Base-by-base conservation (phyloP, 2,888 invertebrate genomes). In the Margaritifera margaritifera region DNA sequence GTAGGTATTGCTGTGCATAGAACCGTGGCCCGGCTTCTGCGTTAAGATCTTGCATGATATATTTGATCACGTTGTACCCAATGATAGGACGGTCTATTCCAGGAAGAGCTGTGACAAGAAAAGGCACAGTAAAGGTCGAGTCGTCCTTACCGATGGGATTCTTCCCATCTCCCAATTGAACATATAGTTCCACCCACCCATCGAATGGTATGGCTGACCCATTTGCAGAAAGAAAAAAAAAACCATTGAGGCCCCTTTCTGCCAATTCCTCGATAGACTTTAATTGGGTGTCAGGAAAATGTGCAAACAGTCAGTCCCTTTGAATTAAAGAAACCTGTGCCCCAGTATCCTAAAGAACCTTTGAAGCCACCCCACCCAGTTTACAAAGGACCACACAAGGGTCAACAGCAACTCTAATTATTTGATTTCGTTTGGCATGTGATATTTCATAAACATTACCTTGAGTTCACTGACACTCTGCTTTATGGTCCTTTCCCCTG, bases 11-110 rank as follows among this genome's bases (percentile, higher is more conserved):
- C 60, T 20, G 31, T 53, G 22, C 51, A 22, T 31, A 64, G 53
- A 6, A 24, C 25, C 18, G 22, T 56, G n/a, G 54, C 58, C 11
- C 57, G 42, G 20, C 24, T 22, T 27, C 55, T 42, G 54, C 53
- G 11, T 53, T 51, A n/a, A 64, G 19, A 11, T 31, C 50, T 8
- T 25, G 19, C 19, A 25, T 63, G 27, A 59, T 54, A 27, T 65
- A 42, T 56, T 66, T 54, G 25, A 72, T 72, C 1, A 72, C 72
- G 53, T 72, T 69, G 52, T 69, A 72, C 20, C 72, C 72, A 58
- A 72, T 51, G 42, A 72, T 72, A 0, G 69, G 72, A 8, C 27
- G 24, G 31, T 66, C 56, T 24, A 58, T 25, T 19, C 31, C 64
- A 24, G 65, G n/a, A 56, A 31, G n/a, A 50, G 27, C 2, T n/a